Conservation (phyloP, 2,888 invertebrate genomes). For the Eurytoma adleriae region DNA sequence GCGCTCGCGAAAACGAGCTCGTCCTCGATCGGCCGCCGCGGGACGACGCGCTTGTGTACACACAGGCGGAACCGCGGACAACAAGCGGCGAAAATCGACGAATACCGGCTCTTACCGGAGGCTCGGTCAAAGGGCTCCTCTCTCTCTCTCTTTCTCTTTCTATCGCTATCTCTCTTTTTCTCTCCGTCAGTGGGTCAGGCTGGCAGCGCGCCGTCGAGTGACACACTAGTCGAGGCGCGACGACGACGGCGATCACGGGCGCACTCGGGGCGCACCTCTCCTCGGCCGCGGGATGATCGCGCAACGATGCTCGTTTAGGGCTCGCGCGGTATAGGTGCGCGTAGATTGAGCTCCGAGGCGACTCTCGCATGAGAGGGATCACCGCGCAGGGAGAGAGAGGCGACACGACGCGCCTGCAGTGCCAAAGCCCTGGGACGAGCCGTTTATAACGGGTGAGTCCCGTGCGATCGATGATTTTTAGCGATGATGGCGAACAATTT, state of each 20-base stretch:
- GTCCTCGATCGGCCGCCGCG: neutral
- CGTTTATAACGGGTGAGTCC: conserved; percentile 35
- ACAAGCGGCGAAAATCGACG: conserved; percentile 2
- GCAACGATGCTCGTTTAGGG: conserved; percentile 33
- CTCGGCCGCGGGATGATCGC: conserved; percentile 14
- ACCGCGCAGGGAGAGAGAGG: neutral
- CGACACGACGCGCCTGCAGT: conserved; percentile 16
- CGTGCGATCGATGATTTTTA: neutral
- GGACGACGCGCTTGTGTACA: neutral
- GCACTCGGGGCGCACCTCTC: neutral
- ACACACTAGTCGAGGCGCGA: conserved; percentile 24
- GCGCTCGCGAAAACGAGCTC: too few relatives aligned
- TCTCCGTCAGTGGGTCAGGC: conserved; percentile 1
- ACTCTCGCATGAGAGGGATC: neutral
- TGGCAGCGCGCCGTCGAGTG: conserved; percentile 9
- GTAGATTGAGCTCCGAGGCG: conserved; percentile 7
- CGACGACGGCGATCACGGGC: neutral
- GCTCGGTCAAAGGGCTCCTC: conserved; percentile 12
- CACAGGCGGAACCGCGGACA: neutral
- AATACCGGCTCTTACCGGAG: conserved; percentile 43
- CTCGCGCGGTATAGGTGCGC: neutral
- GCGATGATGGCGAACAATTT: neutral
- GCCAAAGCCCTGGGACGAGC: conserved; percentile 7
- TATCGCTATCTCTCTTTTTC: neutral
- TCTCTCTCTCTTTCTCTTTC: neutral